Conservation (phyloP, 2,113 vertebrate genomes). For the Anseranas semipalmata region DNA sequence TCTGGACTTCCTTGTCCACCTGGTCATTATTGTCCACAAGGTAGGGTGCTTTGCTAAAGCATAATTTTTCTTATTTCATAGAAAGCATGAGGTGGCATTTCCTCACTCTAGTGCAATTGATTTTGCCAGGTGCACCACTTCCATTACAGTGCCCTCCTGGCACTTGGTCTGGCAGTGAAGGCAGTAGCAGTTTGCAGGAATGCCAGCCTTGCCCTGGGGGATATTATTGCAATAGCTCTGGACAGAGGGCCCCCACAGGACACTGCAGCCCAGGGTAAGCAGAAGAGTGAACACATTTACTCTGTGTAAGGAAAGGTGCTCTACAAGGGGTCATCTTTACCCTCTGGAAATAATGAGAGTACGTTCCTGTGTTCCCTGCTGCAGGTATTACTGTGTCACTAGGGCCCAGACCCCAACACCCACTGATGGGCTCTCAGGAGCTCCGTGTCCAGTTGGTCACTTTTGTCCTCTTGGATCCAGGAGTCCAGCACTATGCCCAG, state of each 20-base stretch:
- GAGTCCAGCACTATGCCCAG: constrained; percentile 73
- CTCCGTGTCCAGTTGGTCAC: constrained; percentile 77
- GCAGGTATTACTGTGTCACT: constrained; percentile 49
- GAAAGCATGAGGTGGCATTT: fast-evolving
- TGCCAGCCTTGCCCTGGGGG: constrained; percentile 81
- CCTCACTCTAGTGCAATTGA: neutral
- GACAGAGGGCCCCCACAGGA: constrained; percentile 75
- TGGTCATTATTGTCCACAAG: constrained; percentile 87
- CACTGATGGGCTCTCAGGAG: constrained; percentile 74
- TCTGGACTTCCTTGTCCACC: constrained; percentile 82
- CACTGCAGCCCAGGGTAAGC: constrained; percentile 81
- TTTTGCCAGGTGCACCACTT: constrained; percentile 72
- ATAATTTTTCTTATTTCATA: fast-evolving
- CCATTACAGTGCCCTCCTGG: constrained; percentile 83
- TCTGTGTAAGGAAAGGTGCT: neutral
- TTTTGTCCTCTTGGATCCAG: constrained; percentile 81
- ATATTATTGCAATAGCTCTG: constrained; percentile 77
- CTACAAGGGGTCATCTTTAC: fast-evolving
- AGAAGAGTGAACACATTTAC: fast-evolving
- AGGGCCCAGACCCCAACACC: constrained; percentile 58
- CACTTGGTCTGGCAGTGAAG: constrained; percentile 82
- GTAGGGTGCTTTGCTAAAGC: constrained; percentile 53
- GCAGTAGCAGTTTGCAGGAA: constrained; percentile 61
- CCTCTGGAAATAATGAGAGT: neutral
- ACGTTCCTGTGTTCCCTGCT: neutral